These are phyloP conservation scores for Phrynocephalus forsythii DNA, from an alignment of 2,797 vertebrate species.

Conservation along the genomic window DNA sequence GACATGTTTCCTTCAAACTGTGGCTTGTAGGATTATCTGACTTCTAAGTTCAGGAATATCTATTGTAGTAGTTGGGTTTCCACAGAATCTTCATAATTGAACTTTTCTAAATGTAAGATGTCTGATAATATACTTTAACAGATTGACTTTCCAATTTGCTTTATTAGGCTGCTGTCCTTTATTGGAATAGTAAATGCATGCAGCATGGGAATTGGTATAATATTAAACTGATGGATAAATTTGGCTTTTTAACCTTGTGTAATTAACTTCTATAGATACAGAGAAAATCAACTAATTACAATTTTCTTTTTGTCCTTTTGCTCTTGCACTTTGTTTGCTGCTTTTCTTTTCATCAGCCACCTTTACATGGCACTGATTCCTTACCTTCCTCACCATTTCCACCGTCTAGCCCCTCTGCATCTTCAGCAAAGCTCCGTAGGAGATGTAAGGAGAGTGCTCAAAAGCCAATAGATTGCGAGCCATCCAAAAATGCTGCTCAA, in stretches of 20 bases:
- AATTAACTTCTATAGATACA: conserved; percentile 67
- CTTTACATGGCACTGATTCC: conserved; percentile 82
- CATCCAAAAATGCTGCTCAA: conserved; percentile 68
- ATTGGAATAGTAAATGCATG: conserved; percentile 40
- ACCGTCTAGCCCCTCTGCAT: conserved; percentile 81
- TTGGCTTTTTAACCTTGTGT: conserved; percentile 71
- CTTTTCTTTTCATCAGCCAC: conserved; percentile 80
- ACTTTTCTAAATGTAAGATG: conserved; percentile 26
- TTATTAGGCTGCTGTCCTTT: conserved; percentile 35
- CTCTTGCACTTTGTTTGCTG: conserved; percentile 81
- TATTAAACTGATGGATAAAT: conserved; percentile 59
- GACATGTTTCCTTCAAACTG: not conserved
- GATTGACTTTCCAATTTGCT: conserved; percentile 35
- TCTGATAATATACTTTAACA: conserved; percentile 25
- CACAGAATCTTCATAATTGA: conserved; percentile 12
- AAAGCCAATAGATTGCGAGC: conserved; percentile 77
- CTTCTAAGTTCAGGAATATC: conserved; percentile 32
- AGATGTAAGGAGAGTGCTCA: conserved; percentile 86
- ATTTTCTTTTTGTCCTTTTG: conserved; percentile 92
- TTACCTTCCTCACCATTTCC: conserved; percentile 80
- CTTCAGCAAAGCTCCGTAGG: conserved; percentile 86
- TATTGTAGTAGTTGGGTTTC: conserved; percentile 9
- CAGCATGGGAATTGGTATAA: conserved; percentile 23
- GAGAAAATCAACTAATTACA: conserved; percentile 89
- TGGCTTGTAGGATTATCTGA: conserved; percentile 1